These are phyloP conservation scores for Nomada fucata DNA, from an alignment of 2,888 invertebrate genomes.

Conservation along the genomic window DNA sequence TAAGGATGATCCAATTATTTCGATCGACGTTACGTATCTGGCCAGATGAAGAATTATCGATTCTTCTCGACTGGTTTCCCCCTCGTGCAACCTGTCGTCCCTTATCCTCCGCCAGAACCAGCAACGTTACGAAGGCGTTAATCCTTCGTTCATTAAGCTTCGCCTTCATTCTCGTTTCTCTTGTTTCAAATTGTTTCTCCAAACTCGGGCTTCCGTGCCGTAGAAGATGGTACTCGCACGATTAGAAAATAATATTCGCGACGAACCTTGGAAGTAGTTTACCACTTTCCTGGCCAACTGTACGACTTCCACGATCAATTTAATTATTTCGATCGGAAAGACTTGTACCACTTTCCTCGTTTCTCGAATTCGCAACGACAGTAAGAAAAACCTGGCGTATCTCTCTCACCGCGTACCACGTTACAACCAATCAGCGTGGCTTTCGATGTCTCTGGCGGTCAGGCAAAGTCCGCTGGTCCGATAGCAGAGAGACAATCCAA, in stretches of 20 bases:
- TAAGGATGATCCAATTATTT: constrained; percentile 68
- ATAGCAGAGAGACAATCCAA: constrained; percentile 62
- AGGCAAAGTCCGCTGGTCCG: constrained; percentile 6
- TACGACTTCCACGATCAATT: constrained; percentile 57
- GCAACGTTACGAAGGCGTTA: constrained; percentile 51
- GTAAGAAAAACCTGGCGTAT: neutral
- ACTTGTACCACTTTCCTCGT: neutral
- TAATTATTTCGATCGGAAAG: constrained; percentile 54
- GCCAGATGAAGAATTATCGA: constrained; percentile 58
- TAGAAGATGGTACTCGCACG: constrained; percentile 7
- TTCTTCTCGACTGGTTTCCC: constrained; percentile 39
- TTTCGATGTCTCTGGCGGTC: neutral
- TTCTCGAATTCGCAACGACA: too few species aligned
- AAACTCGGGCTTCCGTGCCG: too few species aligned
- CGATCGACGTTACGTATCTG: constrained; percentile 57
- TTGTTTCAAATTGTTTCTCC: neutral
- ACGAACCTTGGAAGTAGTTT: constrained; percentile 20
- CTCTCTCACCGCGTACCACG: neutral
- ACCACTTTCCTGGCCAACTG: constrained; percentile 47
- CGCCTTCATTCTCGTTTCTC: neutral
- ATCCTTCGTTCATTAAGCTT: constrained; percentile 59
- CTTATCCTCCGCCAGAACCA: constrained; percentile 50
- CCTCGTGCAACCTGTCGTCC: constrained; percentile 51
- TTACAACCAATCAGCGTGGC: neutral
- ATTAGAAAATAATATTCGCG: constrained; percentile 16